Base-by-base conservation (phyloP, 2,888 invertebrate species). In the Hypsopygia costalis region DNA sequence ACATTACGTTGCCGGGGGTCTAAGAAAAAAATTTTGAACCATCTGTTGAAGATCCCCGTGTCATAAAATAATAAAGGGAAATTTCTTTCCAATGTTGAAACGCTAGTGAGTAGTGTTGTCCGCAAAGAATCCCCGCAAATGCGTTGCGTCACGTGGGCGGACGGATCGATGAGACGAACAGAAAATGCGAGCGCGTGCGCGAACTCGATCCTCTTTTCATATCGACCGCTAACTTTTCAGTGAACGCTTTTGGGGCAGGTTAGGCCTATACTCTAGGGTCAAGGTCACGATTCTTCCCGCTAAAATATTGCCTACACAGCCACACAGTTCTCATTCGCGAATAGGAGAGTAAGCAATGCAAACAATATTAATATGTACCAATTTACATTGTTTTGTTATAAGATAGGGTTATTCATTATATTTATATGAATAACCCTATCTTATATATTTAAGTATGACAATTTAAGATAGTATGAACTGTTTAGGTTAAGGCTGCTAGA, bases 201-300 rank as follows among this genome's bases (percentile, higher is more conserved):
- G 79, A 73, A 78, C 67, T 60, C 65, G 52, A 69, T 65, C 66
- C 68, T 75, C 69, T 70, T 56, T 60, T 62, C 38, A 68, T 86
- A 88, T 88, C 87, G 88, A 88, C 77, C 85, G 70, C 61, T 52
- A 72, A 80, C 79, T 81, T 80, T 72, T 73, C 69, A 76, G 71
- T 68, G 69, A 72, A 79, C 78, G 75, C 81, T 83, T 87, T 85
- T 89, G 86, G 81, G 89, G 88, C 89, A 89, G 88, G 89, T 89
- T 89, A 88, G 86, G 89, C 88, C 85, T 86, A 82, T 78, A 70
- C 75, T 79, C 83, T 71, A 71, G 76, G 87, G 87, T 89, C 89
- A 89, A 89, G 89, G 89, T 86, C 86, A 88, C 73, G 75, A 62
- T 67, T 65, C 68, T 70, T 77, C 71, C 75, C 69, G 58, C 66